Conservation (phyloP, 2,797 vertebrate genomes). For the Hafferia zeledoni region DNA sequence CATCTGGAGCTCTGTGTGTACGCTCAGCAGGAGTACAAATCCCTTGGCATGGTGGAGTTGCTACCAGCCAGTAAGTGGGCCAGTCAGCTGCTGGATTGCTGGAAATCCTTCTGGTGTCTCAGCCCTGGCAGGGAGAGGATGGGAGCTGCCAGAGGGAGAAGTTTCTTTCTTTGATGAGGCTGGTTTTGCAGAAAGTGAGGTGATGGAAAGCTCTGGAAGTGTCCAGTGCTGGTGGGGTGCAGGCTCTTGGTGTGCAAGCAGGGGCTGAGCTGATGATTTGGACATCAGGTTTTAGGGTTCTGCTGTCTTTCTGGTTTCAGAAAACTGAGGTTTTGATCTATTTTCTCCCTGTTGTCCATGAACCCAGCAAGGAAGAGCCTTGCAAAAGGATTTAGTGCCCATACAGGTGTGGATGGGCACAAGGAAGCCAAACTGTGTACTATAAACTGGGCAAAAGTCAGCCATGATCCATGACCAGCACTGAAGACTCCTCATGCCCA, state of each 20-base stretch:
- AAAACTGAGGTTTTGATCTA: neutral
- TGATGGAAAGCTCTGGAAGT: neutral
- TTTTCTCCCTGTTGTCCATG: neutral
- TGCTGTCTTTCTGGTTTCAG: neutral
- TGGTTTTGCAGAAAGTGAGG: neutral
- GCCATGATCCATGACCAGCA: neutral
- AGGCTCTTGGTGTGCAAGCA: neutral
- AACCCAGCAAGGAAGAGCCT: neutral
- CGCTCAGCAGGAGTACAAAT: neutral
- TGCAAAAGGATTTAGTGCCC: neutral
- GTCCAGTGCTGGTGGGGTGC: neutral
- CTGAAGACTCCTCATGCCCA: neutral
- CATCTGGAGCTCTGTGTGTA: neutral
- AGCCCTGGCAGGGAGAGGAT: neutral
- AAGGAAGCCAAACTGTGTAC: neutral
- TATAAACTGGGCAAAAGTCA: neutral
- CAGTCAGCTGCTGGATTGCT: neutral
- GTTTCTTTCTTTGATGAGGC: neutral
- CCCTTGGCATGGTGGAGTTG: neutral
- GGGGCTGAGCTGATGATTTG: neutral
- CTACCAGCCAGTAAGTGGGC: neutral
- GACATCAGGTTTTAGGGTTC: neutral
- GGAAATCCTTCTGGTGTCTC: neutral
- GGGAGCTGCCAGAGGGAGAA: neutral
- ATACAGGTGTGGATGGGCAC: neutral